Conservation (phyloP, 1,140 invertebrate genomes). For the Leptestheria dahalacensis region DNA sequence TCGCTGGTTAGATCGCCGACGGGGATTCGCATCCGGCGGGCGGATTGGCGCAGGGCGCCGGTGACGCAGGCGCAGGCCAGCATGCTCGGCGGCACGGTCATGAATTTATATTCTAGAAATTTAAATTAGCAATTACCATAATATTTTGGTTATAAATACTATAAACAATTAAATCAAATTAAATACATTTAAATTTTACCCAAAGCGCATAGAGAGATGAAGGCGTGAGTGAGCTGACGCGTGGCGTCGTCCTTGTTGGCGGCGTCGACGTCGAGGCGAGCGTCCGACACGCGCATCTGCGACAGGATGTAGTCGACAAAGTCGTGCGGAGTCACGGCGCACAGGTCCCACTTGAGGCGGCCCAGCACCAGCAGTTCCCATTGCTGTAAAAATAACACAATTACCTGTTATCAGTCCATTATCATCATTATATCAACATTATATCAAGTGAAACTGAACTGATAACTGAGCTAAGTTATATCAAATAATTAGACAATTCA, state of each 20-base stretch:
- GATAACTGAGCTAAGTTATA: no score
- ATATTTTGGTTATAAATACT: background rate
- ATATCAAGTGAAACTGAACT: no score
- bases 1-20: conserved; percentile 24
- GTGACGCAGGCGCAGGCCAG: conserved; percentile 70
- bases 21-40: conserved; percentile 20
- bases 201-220: conserved; percentile 54
- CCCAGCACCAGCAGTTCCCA: conserved; percentile 63
- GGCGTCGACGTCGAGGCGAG: conserved; percentile 8
- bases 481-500: no score
- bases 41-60: conserved; percentile 55
- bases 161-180: background rate
- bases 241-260: background rate
- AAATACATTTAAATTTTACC: background rate
- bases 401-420: background rate
- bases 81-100: conserved; percentile 67
- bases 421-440: background rate
- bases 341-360: conserved; percentile 67
- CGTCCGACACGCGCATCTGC: conserved; percentile 29
- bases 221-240: conserved; percentile 56
- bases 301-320: conserved; percentile 56
- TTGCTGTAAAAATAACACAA: conserved; percentile 28
- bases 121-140: conserved; percentile 21
- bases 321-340: conserved; percentile 60
- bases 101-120: conserved; percentile 71